These are phyloP conservation scores for Nomada goodeniana DNA, from an alignment of 2,888 invertebrate genomes.

Conservation along the genomic window DNA sequence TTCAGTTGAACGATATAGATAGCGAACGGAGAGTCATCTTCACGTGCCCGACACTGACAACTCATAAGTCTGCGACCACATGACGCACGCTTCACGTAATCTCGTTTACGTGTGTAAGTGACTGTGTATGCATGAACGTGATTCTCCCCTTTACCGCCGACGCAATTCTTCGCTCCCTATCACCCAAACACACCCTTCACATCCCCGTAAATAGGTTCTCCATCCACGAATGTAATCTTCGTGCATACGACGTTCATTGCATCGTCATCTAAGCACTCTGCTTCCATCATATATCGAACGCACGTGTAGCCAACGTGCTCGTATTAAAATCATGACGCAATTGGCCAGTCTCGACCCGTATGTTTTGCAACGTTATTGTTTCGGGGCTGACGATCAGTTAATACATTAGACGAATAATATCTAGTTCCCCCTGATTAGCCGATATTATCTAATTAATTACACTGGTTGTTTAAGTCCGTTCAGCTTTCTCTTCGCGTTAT, in stretches of 20 bases:
- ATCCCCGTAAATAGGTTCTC: slow-evolving; percentile 59
- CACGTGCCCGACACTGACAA: slow-evolving; percentile 68
- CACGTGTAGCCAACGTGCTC: background rate
- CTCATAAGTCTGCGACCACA: slow-evolving; percentile 59
- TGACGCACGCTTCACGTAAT: slow-evolving; percentile 67
- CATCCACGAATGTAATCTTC: slow-evolving; percentile 61
- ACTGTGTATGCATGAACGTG: slow-evolving; percentile 34
- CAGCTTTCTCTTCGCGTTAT: no score
- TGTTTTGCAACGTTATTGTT: background rate
- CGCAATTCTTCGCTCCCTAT: slow-evolving; percentile 61
- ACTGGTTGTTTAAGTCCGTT: no score
- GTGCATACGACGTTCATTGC: slow-evolving; percentile 52
- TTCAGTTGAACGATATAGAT: slow-evolving; percentile 27
- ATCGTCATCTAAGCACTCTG: slow-evolving; percentile 45
- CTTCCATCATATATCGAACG: slow-evolving; percentile 21
- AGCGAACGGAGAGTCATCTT: slow-evolving; percentile 61
- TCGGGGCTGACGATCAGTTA: background rate
- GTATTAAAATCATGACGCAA: slow-evolving; percentile 14
- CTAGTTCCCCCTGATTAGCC: no score
- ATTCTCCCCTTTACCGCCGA: slow-evolving; percentile 51
- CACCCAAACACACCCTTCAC: slow-evolving; percentile 56
- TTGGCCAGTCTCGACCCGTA: background rate
- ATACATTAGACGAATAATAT: no score
- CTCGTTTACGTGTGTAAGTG: slow-evolving; percentile 50
- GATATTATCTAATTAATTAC: no score